Evolutionary conservation across 2,888 invertebrate species (phyloP).

Genomic region (Platyscelio sp.): DNA sequence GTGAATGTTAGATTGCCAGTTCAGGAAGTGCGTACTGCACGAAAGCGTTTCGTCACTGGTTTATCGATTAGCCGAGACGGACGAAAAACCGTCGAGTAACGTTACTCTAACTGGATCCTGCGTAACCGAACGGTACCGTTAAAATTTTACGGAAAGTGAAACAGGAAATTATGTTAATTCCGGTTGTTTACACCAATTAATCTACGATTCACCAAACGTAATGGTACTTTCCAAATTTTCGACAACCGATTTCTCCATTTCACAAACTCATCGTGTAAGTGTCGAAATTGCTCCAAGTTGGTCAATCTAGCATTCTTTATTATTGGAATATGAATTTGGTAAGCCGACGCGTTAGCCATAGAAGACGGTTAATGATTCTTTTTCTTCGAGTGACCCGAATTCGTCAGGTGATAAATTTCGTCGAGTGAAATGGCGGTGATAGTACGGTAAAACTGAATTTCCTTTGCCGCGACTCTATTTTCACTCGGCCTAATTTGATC

Average conservation of each 20-base stretch:
- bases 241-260: neutral
- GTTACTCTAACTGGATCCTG: conserved; percentile 48
- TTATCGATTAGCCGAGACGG: conserved; percentile 11
- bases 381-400: neutral
- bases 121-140: conserved; percentile 36
- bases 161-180: conserved; percentile 47
- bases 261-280: conserved; percentile 23
- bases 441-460: conserved; percentile 6
- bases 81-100: conserved; percentile 31
- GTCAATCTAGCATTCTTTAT: neutral
- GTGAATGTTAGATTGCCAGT: neutral
- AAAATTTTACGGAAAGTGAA: conserved; percentile 48
- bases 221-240: neutral
- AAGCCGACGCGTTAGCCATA: neutral
- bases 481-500: conserved; percentile 49
- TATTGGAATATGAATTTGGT: neutral
- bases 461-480: conserved; percentile 16
- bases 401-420: neutral
- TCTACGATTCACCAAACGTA: neutral
- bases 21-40: conserved; percentile 10
- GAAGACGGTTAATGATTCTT: too few relatives aligned
- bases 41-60: conserved; percentile 25
- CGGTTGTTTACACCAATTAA: conserved; percentile 20
- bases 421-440: neutral
- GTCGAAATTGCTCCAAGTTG: neutral